A percentile compares a stretch with the other conserved stretches of the same genome.
Conservation (phyloP, 64 coral and sea anemone genomes). For the Porites lutea region DNA sequence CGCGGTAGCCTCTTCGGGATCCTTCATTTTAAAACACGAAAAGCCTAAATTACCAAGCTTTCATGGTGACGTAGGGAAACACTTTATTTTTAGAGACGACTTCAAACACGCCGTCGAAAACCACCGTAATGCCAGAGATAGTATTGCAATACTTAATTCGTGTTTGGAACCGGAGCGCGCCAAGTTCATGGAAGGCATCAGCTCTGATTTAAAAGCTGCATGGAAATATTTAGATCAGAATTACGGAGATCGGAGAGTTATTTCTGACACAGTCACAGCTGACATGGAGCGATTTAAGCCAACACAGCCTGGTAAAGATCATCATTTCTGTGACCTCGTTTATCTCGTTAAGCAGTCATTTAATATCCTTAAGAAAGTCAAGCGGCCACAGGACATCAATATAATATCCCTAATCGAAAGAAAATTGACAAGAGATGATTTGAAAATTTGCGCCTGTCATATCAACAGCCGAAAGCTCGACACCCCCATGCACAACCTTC, state of each 20-base stretch:
- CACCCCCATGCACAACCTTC: too few species aligned
- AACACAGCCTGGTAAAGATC: constrained; percentile 58
- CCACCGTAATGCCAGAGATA: constrained; percentile 57
- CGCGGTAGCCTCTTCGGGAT: background rate
- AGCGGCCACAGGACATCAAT: too few species aligned
- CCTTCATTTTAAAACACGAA: constrained; percentile 54
- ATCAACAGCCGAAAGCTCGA: too few species aligned
- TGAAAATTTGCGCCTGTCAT: background rate
- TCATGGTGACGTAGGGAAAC: constrained; percentile 67
- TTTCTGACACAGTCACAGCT: constrained; percentile 75
- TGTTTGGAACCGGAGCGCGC: constrained; percentile 63
- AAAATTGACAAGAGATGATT: too few species aligned
- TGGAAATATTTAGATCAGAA: constrained; percentile 22
- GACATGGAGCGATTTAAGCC: constrained; percentile 67
- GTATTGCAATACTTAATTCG: constrained; percentile 68
- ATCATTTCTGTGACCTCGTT: constrained; percentile 80
- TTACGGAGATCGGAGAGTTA: constrained; percentile 71
- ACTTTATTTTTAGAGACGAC: constrained; percentile 76
- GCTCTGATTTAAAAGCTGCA: constrained; percentile 49
- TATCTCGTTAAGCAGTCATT: background rate
- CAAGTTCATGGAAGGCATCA: constrained; percentile 75
- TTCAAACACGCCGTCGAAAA: constrained; percentile 74
- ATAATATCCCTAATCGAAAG: too few species aligned
- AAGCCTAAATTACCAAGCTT: constrained; percentile 58
- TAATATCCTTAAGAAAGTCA: too few species aligned